Percentiles rank a stretch among this genome's conserved stretches.
phyloP scores from a whole-genome alignment of 2,113 vertebrate genomes.

The Bettongia penicillata region DNA sequence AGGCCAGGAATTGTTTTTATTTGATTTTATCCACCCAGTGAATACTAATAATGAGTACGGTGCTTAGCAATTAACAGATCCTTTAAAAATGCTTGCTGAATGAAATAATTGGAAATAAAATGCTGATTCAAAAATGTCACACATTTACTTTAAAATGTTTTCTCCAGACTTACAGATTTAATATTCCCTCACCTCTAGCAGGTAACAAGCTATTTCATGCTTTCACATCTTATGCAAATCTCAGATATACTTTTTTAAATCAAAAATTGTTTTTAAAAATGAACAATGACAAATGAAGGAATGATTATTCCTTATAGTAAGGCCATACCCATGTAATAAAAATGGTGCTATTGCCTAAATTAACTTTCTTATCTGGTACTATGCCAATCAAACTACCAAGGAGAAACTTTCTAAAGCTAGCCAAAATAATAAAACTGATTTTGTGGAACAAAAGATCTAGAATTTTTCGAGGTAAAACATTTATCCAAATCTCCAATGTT shows the following conservation, averaged over 20 bases:
- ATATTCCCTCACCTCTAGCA: not conserved
- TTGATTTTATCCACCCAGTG: not conserved
- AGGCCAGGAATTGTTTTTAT: not conserved
- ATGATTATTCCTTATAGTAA: not conserved
- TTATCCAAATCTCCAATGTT: not conserved
- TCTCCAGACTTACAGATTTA: not conserved
- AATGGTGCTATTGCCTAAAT: not conserved
- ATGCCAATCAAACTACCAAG: not conserved
- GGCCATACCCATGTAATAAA: not conserved
- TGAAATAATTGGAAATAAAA: not conserved
- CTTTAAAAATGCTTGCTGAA: not conserved
- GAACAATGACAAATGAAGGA: not conserved
- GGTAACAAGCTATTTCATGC: not conserved
- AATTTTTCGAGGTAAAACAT: not conserved
- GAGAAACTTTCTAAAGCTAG: not conserved
- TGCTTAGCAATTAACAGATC: not conserved
- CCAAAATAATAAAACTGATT: not conserved
- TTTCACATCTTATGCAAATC: not conserved
- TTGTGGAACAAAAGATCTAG: not conserved
- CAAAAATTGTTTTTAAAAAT: not conserved
- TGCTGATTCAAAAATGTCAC: not conserved
- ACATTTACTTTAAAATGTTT: not conserved
- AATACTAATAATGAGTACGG: not conserved
- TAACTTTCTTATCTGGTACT: not conserved
- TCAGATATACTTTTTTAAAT: not conserved